phyloP scores from a whole-genome alignment of 2,113 vertebrate genomes.

The Gallinago jamesoni region DNA sequence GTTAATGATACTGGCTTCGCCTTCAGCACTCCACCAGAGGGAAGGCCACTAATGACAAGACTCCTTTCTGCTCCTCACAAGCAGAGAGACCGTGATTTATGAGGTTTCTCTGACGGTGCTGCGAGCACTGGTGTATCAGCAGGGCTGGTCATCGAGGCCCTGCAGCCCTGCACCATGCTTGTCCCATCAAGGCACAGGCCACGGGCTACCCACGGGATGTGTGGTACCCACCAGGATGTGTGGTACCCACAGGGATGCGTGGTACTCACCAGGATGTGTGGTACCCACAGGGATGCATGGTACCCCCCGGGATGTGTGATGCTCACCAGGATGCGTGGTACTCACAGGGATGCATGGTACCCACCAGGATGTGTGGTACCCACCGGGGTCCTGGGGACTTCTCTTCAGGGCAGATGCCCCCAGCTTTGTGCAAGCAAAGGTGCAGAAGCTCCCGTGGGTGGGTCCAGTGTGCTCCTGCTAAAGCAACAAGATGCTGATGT shows the following conservation, averaged over 20 bases:
- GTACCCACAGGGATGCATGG: no score
- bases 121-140: not conserved
- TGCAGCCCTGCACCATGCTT: fast-evolving
- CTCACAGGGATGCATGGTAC: no score
- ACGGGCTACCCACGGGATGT: no score
- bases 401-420: not conserved
- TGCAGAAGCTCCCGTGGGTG: not conserved
- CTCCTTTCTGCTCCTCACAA: not conserved
- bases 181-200: not conserved
- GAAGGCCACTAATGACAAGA: not conserved
- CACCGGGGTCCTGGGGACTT: not conserved
- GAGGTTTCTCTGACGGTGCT: not conserved
- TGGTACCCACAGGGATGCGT: no score
- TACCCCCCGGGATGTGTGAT: no score
- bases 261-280: no score
- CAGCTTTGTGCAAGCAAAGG: not conserved
- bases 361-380: fast-evolving
- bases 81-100: not conserved
- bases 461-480: not conserved
- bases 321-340: no score
- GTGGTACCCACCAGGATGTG: no score
- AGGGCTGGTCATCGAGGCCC: not conserved
- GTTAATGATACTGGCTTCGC: not conserved
- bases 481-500: not conserved
- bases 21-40: not conserved